phyloP scores from a whole-genome alignment of 2,113 vertebrate genomes.

The Cettia cetti region DNA sequence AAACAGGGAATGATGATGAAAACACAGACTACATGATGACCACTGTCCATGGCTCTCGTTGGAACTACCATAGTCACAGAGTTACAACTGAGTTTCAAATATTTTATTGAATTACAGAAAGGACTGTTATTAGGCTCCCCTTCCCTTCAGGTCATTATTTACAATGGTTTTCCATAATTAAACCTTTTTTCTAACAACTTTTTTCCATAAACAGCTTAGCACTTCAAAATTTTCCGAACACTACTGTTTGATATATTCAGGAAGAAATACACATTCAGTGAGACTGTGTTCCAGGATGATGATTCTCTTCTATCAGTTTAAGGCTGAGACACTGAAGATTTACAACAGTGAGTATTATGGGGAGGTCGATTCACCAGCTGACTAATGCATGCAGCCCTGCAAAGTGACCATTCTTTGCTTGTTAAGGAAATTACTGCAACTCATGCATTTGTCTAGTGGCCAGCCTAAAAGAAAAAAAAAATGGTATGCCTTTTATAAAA shows the following conservation, averaged over 20 bases:
- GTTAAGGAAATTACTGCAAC: not conserved
- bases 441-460: not conserved
- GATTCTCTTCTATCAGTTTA: not conserved
- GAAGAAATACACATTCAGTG: not conserved
- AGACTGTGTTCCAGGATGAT: not conserved
- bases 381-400: not conserved
- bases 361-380: not conserved
- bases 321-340: not conserved
- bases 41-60: fast-evolving
- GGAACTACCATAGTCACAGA: not conserved
- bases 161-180: not conserved
- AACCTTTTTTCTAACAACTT: not conserved
- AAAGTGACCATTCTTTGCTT: not conserved
- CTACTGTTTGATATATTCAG: not conserved
- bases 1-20: not conserved
- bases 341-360: not conserved
- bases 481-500: not conserved
- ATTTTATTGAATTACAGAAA: conserved; percentile 29
- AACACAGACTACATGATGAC: not conserved
- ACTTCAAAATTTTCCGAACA: not conserved
- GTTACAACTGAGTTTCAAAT: conserved; percentile 13
- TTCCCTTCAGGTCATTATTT: not conserved
- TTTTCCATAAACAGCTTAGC: not conserved
- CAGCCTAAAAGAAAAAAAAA: not conserved
- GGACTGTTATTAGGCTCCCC: not conserved